Conservation (phyloP, 2,888 invertebrate genomes). For the Neria commutata region DNA sequence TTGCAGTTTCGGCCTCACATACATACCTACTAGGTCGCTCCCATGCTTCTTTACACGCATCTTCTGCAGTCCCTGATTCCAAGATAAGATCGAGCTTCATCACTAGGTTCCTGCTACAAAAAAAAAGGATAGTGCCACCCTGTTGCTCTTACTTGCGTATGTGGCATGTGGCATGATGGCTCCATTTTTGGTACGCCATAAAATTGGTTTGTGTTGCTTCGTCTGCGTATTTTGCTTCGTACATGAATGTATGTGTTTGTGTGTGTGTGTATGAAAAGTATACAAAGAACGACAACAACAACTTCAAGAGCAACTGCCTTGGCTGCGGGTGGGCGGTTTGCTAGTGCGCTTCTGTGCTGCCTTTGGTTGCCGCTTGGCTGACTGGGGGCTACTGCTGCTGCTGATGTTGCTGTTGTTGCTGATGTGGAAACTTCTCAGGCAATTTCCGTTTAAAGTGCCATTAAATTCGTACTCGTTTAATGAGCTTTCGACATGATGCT, state of each 20-base stretch:
- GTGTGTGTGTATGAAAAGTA: not conserved
- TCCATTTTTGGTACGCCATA: slow-evolving; percentile 14
- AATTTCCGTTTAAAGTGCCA: slow-evolving; percentile 54
- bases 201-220: slow-evolving; percentile 8
- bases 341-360: too few relatives aligned
- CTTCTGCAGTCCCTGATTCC: too few relatives aligned
- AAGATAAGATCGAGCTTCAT: too few relatives aligned
- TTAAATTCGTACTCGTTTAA: slow-evolving; percentile 53
- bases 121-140: not conserved
- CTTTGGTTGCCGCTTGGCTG: not conserved
- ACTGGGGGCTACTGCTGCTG: not conserved
- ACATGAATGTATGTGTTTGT: not conserved
- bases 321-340: too few relatives aligned
- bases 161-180: slow-evolving; percentile 15
- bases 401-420: not conserved
- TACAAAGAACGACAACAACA: too few relatives aligned
- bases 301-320: too few relatives aligned
- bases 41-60: too few relatives aligned
- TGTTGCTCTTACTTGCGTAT: not conserved
- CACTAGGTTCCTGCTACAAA: not conserved
- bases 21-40: too few relatives aligned
- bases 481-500: slow-evolving; percentile 52
- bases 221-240: not conserved
- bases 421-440: slow-evolving; percentile 47
- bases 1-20: too few relatives aligned